These are phyloP conservation scores for Sebastolobus alascanus DNA, from an alignment of 2,797 vertebrate species.

Conservation along the genomic window DNA sequence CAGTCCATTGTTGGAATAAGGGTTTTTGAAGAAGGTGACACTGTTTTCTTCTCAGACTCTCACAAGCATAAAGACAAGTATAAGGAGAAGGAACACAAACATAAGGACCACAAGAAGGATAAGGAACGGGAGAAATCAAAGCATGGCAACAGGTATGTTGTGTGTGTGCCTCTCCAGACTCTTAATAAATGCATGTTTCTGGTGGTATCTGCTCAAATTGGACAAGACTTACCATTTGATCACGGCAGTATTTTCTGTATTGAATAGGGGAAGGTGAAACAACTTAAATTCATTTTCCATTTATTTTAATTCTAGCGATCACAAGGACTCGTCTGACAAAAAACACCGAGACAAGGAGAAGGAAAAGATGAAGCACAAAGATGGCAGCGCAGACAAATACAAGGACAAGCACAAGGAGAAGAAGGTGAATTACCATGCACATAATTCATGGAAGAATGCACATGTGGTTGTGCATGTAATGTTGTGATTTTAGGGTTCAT, in stretches of 20 bases:
- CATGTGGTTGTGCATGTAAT: neutral
- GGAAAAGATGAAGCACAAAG: slow-evolving; percentile 90
- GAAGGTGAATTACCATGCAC: slow-evolving; percentile 84
- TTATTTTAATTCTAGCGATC: slow-evolving; percentile 83
- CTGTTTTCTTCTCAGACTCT: slow-evolving; percentile 86
- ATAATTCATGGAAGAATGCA: neutral
- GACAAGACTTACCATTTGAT: neutral
- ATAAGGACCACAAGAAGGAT: slow-evolving; percentile 99
- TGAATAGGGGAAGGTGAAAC: neutral
- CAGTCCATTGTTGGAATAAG: neutral
- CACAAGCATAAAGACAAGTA: slow-evolving; percentile 98
- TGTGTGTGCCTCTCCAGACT: neutral
- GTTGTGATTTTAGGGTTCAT: neutral
- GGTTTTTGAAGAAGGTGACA: neutral
- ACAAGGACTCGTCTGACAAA: slow-evolving; percentile 94
- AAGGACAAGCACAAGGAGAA: slow-evolving; percentile 91
- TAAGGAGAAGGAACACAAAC: slow-evolving; percentile 98
- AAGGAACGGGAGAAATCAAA: slow-evolving; percentile 96
- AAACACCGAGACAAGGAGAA: slow-evolving; percentile 96
- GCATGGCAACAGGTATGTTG: slow-evolving; percentile 93
- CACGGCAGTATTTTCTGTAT: neutral
- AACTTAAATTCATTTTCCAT: neutral
- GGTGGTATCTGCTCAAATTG: neutral
- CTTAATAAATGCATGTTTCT: neutral
- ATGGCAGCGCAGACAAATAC: slow-evolving; percentile 94